Conservation (phyloP, 30 jellyfish, hydroid and myxozoan species). For the Nemopilema nomurai region DNA sequence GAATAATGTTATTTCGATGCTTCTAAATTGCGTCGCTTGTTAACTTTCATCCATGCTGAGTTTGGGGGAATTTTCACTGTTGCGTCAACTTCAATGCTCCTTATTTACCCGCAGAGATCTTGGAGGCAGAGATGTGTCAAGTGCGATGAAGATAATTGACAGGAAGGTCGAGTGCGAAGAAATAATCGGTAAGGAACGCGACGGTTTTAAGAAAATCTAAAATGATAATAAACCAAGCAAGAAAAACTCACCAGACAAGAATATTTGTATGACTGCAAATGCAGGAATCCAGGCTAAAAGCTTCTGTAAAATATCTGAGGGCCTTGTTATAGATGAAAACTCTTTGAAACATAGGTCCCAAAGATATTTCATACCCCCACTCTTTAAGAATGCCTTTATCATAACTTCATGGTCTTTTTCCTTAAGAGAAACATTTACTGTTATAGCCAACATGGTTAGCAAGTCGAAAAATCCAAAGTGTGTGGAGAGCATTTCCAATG, state of each 20-base stretch:
- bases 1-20: too few relatives aligned
- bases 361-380: neutral
- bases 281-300: conserved; percentile 23
- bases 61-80: too few relatives aligned
- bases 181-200: neutral
- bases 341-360: conserved; percentile 6
- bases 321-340: neutral
- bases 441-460: too few relatives aligned
- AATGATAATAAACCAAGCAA: neutral
- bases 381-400: too few relatives aligned
- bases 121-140: too few relatives aligned
- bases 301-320: neutral
- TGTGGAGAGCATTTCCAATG: too few relatives aligned
- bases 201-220: neutral
- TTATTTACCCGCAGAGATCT: too few relatives aligned
- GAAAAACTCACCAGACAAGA: neutral
- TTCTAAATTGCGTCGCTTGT: too few relatives aligned
- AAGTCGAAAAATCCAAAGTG: too few relatives aligned
- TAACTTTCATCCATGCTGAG: too few relatives aligned
- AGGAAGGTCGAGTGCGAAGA: neutral
- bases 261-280: neutral
- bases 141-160: too few relatives aligned
- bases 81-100: too few relatives aligned
- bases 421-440: neutral
- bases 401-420: neutral